Base-by-base conservation (phyloP, 2,113 vertebrate species). In the Syngnathus scovelli region DNA sequence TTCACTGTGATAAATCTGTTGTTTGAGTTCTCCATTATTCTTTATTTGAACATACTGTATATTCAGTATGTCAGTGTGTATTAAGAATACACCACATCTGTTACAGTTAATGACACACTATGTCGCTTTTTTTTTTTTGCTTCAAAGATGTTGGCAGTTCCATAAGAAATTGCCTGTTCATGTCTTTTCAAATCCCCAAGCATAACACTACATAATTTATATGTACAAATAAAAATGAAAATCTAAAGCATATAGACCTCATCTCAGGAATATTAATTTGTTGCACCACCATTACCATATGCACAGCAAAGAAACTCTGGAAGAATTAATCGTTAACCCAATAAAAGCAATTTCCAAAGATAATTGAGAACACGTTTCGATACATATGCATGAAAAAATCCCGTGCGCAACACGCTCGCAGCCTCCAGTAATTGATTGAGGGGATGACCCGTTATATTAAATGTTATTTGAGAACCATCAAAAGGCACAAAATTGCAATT, bases 391-490 rank as follows among this genome's bases (percentile, higher is more conserved):
- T 98, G 95, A 95, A 66, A 52, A 66, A 90, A 91, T 94, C 94
- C 94, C 95, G 94, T 92, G 91, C 93, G 89, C 91, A 88, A 96
- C 90, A 91, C 89, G 91, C 93, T 96, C 91, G 92, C 92, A 93
- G 91, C 92, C 92, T 71, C 93, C 21, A 93, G 94, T 96, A 98
- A 96, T 96, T 99, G 96, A 99, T 99, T 96, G 96, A 98, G 96
- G 94, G 95, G 94, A 93, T 95, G 97, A 99, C 97, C 97, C 92
- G 92, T 92, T 96, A 92, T 96, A 95, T 94, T 95, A 93, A 97
- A 95, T 96, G 97, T 95, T 99, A 98, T 98, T 99, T 98, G 93
- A 97, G 93, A 96, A 95, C 93, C 94, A 98, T 98, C 94, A 98
- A 94, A 99, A 98, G 93, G 92, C 93, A 92, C 95, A 94, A 95